phyloP scores from a whole-genome alignment of 2,888 invertebrate genomes.

The Oscheius sp. region DNA sequence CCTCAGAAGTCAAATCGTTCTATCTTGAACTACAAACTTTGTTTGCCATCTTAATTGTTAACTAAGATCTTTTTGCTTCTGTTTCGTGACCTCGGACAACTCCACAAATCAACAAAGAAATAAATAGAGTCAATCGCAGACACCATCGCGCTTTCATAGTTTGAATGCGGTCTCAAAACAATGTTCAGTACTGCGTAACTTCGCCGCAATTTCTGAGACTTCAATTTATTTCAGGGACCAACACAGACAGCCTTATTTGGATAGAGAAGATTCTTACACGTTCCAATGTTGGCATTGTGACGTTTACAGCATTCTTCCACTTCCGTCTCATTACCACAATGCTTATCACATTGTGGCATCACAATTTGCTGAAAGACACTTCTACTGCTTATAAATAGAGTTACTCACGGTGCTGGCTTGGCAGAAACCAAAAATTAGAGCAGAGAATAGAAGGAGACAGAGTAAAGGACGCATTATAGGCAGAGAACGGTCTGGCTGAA shows the following conservation, averaged over 20 bases:
- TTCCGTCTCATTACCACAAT: conserved; percentile 4
- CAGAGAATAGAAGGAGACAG: background rate
- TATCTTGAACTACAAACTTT: too few species aligned
- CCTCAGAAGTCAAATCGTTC: too few species aligned
- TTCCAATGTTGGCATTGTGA: background rate
- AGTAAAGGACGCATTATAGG: background rate
- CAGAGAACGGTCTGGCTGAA: too few species aligned
- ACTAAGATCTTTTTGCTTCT: too few species aligned
- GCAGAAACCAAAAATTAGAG: background rate
- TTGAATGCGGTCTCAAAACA: too few species aligned
- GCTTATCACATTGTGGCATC: background rate
- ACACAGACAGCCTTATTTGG: background rate
- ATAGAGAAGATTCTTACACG: background rate
- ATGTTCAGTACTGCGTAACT: too few species aligned
- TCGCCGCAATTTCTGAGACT: too few species aligned
- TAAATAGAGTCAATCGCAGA: too few species aligned
- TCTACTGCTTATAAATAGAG: background rate
- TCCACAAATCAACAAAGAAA: too few species aligned
- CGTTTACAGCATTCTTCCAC: background rate
- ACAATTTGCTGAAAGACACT: background rate
- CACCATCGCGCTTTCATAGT: too few species aligned
- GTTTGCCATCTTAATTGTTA: too few species aligned
- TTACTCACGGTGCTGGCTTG: background rate
- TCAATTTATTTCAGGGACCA: background rate
- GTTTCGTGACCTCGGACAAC: too few species aligned